Evolutionary conservation across 2,888 invertebrate species (phyloP).

Genomic region (Dinocampus coccinellae): DNA sequence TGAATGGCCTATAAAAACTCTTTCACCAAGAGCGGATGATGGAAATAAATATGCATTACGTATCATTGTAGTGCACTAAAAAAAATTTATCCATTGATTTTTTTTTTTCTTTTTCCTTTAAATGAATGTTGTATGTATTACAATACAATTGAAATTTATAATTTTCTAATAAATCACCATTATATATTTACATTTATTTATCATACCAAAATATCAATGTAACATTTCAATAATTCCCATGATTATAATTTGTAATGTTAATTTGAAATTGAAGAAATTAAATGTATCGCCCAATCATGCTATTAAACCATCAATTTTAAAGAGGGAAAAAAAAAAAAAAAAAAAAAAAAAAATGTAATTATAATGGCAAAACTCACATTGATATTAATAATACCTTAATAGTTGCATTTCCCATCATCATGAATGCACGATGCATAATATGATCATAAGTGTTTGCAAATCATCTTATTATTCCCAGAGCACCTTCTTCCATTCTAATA

Average conservation of each 20-base stretch:
- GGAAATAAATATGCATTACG: not conserved
- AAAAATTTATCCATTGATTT: too few relatives aligned
- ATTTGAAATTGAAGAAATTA: too few relatives aligned
- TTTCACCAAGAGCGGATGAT: not conserved
- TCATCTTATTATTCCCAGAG: constrained; percentile 11
- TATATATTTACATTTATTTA: too few relatives aligned
- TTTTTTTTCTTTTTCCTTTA: too few relatives aligned
- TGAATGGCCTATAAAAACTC: not conserved
- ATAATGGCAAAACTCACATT: not conserved
- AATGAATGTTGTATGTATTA: too few relatives aligned
- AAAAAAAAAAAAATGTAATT: too few relatives aligned
- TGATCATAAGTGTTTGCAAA: not conserved
- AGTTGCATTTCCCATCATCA: not conserved
- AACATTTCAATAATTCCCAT: not conserved
- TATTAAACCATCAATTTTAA: not conserved
- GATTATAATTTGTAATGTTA: too few relatives aligned
- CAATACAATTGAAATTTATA: not conserved
- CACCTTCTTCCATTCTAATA: not conserved
- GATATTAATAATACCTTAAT: not conserved
- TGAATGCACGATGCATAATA: not conserved
- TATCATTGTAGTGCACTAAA: too few relatives aligned
- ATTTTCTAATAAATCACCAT: not conserved
- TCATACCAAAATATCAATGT: not conserved
- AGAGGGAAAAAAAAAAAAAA: not conserved
- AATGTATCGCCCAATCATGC: not conserved